These are phyloP conservation scores for Dryococelus australis DNA, from an alignment of 2,888 invertebrate species.

Conservation along the genomic window DNA sequence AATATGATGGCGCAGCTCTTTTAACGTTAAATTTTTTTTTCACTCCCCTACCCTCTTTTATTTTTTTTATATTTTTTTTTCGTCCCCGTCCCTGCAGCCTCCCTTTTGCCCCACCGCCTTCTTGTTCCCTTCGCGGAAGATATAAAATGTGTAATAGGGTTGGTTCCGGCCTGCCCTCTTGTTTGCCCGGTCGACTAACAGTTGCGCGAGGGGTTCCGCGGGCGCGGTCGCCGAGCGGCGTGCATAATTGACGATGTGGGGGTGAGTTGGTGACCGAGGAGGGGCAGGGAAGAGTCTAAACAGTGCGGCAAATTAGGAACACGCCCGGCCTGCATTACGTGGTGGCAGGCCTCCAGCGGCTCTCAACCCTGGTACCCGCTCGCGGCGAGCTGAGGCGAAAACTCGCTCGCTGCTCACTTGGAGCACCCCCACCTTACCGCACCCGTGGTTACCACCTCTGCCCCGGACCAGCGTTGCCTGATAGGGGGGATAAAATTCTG, in stretches of 20 bases:
- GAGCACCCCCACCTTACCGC: too few relatives aligned
- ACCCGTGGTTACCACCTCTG: too few relatives aligned
- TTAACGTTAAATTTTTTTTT: slow-evolving; percentile 36
- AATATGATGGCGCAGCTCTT: slow-evolving; percentile 34
- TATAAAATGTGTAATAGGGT: slow-evolving; percentile 42
- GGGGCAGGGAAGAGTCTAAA: slow-evolving; percentile 42
- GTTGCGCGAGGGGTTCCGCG: not conserved
- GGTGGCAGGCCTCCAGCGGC: too few relatives aligned
- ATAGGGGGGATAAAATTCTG: too few relatives aligned
- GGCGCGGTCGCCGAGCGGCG: not conserved
- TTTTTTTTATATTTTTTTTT: too few relatives aligned
- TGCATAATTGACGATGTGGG: not conserved
- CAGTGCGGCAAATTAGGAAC: slow-evolving; percentile 44
- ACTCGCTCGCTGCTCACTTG: too few relatives aligned
- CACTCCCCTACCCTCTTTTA: not conserved
- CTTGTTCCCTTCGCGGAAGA: slow-evolving; percentile 27
- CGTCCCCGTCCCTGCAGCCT: slow-evolving; percentile 22
- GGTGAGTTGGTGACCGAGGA: not conserved
- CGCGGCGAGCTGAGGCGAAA: too few relatives aligned
- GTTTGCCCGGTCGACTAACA: slow-evolving; percentile 23
- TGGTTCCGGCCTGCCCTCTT: not conserved
- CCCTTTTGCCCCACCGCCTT: slow-evolving; percentile 25
- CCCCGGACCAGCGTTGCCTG: too few relatives aligned
- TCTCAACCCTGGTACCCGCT: too few relatives aligned
- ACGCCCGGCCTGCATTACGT: not conserved